Percentiles rank a stretch among this genome's conserved stretches.
Conservation (phyloP, 2,113 vertebrate species). For the Numenius arquata region DNA sequence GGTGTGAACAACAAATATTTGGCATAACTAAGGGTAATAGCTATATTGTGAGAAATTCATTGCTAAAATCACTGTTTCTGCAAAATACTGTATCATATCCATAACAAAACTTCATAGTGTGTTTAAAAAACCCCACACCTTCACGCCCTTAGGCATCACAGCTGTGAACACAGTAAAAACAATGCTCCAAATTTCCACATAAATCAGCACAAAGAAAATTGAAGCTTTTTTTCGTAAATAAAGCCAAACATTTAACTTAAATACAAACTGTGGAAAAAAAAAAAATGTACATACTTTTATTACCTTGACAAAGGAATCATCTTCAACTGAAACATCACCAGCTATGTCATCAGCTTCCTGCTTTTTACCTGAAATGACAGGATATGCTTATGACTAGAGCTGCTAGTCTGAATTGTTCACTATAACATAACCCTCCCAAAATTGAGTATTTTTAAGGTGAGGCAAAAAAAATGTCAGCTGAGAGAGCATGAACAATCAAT, state of each 20-base stretch:
- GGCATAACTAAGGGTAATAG: constrained; percentile 8
- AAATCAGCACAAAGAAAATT: neutral
- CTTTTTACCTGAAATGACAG: constrained; percentile 82
- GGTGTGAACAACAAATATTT: constrained; percentile 66
- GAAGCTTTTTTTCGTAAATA: neutral
- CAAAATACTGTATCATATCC: neutral
- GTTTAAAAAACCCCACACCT: neutral
- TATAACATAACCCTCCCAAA: neutral
- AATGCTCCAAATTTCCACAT: neutral
- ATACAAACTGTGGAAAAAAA: neutral
- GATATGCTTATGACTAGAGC: constrained; percentile 4
- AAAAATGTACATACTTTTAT: constrained; percentile 39
- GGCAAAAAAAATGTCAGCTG: neutral
- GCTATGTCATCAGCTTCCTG: constrained; percentile 84
- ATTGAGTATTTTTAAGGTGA: neutral
- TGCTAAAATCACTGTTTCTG: neutral
- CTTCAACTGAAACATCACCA: constrained; percentile 83
- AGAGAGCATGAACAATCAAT: neutral
- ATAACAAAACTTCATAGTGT: neutral
- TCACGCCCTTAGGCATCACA: neutral
- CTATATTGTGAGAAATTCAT: neutral
- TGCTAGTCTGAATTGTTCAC: neutral
- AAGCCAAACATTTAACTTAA: neutral
- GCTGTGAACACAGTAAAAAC: neutral
- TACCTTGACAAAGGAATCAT: constrained; percentile 89